Base-by-base conservation (phyloP, 2,888 invertebrate species). In the Cistogaster globosa region DNA sequence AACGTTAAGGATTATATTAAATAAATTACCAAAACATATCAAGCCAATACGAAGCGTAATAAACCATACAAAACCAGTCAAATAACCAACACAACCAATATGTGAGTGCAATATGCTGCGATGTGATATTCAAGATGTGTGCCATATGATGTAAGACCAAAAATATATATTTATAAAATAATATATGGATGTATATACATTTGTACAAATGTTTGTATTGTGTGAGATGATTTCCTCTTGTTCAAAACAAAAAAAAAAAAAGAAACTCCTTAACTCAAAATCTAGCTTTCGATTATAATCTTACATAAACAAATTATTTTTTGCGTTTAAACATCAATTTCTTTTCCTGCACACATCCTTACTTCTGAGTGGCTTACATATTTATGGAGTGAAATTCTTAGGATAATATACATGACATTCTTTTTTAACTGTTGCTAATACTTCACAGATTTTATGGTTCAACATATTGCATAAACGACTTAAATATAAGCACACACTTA, bases 1-100 rank as follows among this genome's bases (percentile, higher is more conserved):
- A 84, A 81, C 63, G 84, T 82, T 78, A 84, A 84, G 84, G 84
- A 84, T 84, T 84, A 84, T 74, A 84, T 82, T 74, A 57, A 82
- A 84, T 74, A 82, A 78, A 84, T 84, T 74, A 63, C 81, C 77
- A 57, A 57, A 55, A 3, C 45, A 42, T 51, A 79, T 14, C 68
- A 72, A 84, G 65, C 67, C 74, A 71, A 82, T 55, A 63, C 53
- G 55, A 60, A 77, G 60, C 20, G 53, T 69, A 38, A 45, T 32
- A 60, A 32, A 63, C 71, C 60, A 71, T 58, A 51, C 26, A 48
- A 53, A 55, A 38, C 51, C 81, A 81, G 48, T 38, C 75, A 55
- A 75, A 81, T 60, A 75, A 53, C 74, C 67, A 68, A 55, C 53
- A 81, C 45, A 76, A 57, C 68, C 80, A 68, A 45, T 20, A 63